These are phyloP conservation scores for Eilema depressum DNA, from an alignment of 2,888 invertebrate genomes.

Conservation along the genomic window DNA sequence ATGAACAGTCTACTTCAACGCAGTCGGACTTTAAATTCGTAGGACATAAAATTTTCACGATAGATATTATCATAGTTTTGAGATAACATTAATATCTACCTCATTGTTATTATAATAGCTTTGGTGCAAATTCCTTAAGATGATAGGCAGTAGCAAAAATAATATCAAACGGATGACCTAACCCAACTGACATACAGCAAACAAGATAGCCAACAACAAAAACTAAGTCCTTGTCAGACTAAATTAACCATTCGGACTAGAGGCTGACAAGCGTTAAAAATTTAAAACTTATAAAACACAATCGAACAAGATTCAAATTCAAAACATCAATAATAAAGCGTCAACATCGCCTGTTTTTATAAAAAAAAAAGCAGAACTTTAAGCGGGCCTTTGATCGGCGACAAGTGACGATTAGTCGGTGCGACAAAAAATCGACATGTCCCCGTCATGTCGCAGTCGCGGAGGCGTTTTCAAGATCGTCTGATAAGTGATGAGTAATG, in stretches of 20 bases:
- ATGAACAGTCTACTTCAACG: no score
- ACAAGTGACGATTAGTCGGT: constrained; percentile 77
- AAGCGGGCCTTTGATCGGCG: constrained; percentile 65
- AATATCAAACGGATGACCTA: background rate
- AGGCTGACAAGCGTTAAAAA: constrained; percentile 38
- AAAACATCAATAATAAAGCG: constrained; percentile 65
- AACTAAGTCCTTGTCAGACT: constrained; percentile 24
- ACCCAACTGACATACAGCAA: background rate
- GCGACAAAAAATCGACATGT: constrained; percentile 77
- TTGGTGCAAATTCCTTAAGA: background rate
- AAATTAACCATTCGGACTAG: constrained; percentile 17
- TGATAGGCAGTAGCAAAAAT: background rate
- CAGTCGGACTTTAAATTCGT: no score
- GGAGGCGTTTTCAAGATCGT: constrained; percentile 68
- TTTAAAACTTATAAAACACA: constrained; percentile 40
- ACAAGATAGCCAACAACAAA: constrained; percentile 7
- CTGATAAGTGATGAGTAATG: constrained; percentile 74
- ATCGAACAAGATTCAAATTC: constrained; percentile 53
- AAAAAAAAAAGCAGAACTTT: constrained; percentile 51
- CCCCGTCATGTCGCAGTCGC: constrained; percentile 72
- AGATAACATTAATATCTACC: no score
- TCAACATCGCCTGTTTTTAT: constrained; percentile 59
- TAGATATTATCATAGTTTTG: no score
- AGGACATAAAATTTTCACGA: no score
- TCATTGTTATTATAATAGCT: background rate